Conservation (phyloP, 2,797 vertebrate species). For the Poeciliopsis gracilis region DNA sequence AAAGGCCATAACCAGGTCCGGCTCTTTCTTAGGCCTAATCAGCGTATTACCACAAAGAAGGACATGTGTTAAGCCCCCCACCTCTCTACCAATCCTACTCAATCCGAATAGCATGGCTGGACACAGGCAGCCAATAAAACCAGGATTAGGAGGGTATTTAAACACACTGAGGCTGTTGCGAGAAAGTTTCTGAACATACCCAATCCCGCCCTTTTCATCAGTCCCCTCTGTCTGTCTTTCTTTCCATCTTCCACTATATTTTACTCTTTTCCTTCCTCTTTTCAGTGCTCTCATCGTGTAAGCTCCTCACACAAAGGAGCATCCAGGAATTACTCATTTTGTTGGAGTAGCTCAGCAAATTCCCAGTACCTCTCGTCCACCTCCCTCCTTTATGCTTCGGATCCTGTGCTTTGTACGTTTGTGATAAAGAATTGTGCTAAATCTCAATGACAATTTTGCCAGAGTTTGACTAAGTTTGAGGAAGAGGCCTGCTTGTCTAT, state of each 20-base stretch:
- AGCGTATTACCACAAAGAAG: conserved; percentile 88
- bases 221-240: conserved; percentile 66
- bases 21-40: conserved; percentile 93
- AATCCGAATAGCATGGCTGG: conserved; percentile 82
- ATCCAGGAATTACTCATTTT: conserved; percentile 84
- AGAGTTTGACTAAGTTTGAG: conserved; percentile 29
- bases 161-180: conserved; percentile 79
- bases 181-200: conserved; percentile 84
- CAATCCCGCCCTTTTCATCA: conserved; percentile 75
- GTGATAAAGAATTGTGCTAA: conserved; percentile 56
- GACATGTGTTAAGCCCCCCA: conserved; percentile 88
- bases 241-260: conserved; percentile 73
- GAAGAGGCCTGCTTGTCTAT: conserved; percentile 18
- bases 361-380: conserved; percentile 61
- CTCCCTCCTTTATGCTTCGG: conserved; percentile 41
- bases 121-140: conserved; percentile 89
- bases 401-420: conserved; percentile 46
- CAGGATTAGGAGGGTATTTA: conserved; percentile 86
- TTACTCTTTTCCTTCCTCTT: conserved; percentile 71
- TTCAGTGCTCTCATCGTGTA: conserved; percentile 70
- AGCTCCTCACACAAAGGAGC: conserved; percentile 80
- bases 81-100: conserved; percentile 79
- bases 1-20: conserved; percentile 93
- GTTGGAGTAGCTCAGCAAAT: conserved; percentile 71
- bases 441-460: conserved; percentile 59